These are phyloP conservation scores for Notamacropus eugenii DNA, from an alignment of 2,797 vertebrate species.

Conservation along the genomic window DNA sequence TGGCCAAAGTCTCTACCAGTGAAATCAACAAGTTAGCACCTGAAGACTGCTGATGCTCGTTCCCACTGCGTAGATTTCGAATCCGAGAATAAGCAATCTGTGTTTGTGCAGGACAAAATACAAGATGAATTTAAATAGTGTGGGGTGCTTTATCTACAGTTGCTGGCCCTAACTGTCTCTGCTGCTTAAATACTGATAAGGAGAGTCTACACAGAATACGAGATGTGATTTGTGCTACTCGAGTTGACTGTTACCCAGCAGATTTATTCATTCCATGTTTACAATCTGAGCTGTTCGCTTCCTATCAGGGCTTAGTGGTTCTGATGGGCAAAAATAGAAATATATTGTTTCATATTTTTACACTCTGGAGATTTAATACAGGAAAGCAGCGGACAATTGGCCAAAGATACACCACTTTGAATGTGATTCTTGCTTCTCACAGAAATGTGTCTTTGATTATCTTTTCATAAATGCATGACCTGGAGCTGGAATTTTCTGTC, in stretches of 20 bases:
- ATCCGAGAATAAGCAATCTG: constrained; percentile 57
- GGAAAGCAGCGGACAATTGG: constrained; percentile 58
- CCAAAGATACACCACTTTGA: constrained; percentile 11
- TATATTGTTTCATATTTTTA: constrained; percentile 49
- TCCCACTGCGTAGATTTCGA: not conserved
- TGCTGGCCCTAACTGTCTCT: constrained; percentile 72
- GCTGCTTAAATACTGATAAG: constrained; percentile 78
- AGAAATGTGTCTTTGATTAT: constrained; percentile 59
- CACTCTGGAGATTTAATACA: constrained; percentile 69
- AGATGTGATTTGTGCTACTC: constrained; percentile 66
- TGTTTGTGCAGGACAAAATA: constrained; percentile 35
- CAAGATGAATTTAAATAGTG: constrained; percentile 54
- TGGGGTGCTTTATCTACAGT: constrained; percentile 4
- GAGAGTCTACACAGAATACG: constrained; percentile 71
- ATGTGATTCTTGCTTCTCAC: constrained; percentile 47
- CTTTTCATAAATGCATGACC: constrained; percentile 6
- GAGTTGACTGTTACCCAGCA: not conserved
- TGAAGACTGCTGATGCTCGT: not conserved
- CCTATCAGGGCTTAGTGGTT: constrained; percentile 49
- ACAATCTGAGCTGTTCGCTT: constrained; percentile 56
- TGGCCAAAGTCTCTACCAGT: not conserved
- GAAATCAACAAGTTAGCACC: not conserved
- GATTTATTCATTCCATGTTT: constrained; percentile 17
- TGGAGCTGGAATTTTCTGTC: constrained; percentile 61
- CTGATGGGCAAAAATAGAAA: constrained; percentile 70